phyloP scores from a whole-genome alignment of 2,888 invertebrate species.

The Melangyna quadrimaculata region DNA sequence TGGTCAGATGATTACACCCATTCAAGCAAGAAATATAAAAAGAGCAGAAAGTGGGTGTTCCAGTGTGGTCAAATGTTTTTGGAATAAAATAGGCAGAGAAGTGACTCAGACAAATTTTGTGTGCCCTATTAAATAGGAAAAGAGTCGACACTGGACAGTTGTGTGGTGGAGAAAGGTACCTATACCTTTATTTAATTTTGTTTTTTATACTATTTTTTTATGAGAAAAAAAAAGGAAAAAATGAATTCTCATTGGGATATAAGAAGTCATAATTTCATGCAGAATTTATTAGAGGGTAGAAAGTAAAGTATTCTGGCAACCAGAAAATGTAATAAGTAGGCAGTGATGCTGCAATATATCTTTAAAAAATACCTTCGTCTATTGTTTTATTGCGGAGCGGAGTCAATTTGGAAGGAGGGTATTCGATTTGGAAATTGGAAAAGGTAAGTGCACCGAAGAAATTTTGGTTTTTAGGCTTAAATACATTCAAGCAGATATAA shows the following conservation, averaged over 20 bases:
- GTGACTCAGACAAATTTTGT: conserved; percentile 3
- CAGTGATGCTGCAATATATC: conserved; percentile 36
- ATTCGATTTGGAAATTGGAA: background rate
- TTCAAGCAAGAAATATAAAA: background rate
- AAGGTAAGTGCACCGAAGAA: background rate
- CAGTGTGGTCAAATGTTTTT: conserved; percentile 26
- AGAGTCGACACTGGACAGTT: background rate
- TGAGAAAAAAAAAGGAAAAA: background rate
- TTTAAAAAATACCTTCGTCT: background rate
- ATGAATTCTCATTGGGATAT: conserved; percentile 54
- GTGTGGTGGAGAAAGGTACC: background rate
- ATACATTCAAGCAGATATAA: background rate
- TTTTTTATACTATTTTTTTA: background rate
- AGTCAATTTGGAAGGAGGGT: background rate
- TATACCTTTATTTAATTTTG: background rate
- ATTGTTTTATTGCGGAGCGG: background rate
- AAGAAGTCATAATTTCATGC: conserved; percentile 46
- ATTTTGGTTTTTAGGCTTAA: background rate
- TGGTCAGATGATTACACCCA: conserved; percentile 28
- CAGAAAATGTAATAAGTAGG: conserved; percentile 36
- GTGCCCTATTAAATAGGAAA: background rate
- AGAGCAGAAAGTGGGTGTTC: background rate
- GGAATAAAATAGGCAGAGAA: conserved; percentile 11
- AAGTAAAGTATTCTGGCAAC: conserved; percentile 1
- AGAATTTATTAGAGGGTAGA: conserved; percentile 35